Evolutionary conservation across 2,888 invertebrate species (phyloP), one percentile per base, ranked within the genome.

Genomic region (Agonopterix alstromeriana): DNA sequence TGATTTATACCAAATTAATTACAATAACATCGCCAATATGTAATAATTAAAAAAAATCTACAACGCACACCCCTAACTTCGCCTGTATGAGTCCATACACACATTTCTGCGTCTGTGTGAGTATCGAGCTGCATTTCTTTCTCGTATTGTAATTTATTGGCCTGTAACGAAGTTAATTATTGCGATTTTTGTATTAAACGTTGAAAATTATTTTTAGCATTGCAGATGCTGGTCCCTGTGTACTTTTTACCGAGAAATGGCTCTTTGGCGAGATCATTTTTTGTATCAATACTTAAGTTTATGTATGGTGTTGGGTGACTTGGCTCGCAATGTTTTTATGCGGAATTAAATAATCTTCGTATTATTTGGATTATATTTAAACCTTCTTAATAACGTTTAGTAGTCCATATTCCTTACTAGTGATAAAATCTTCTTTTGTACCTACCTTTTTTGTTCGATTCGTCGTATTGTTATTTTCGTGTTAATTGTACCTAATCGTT

Each of bases 181-280:
- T 87, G 81, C 83, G 81, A 88, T 88, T 88, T 88, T 88, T 87
- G 87, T 86, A 87, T 87, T 87, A 87, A 88, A 88, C 85, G 86
- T 79, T 85, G 85, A 76, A 87, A 84, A 87, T 87, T 86, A 88
- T 87, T 87, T 87, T 87, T 84, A 87, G 77, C 79, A 55, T 70
- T 66, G 77, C 80, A 80, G 77, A 79, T 75, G 77, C 61, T 60
- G 61, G 36, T 10, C 38, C 46, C 27, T 27, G 45, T 42, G n/a
- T 9, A 38, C 41, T 48, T 48, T 48, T 48, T 47, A 47, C 47
- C 43, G 64, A 70, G 77, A 79, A 82, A 72, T 70, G 61, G 57
- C 65, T 57, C 56, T 60, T 61, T 53, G 54, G 54, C 51, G 49
- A 52, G 49, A 51, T 48, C 56, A 55, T 53, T 56, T 38, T 45